A percentile compares a stretch with the other conserved stretches of the same genome.
Conservation (phyloP, 2,888 invertebrate genomes). For the Hypselothyrea guttata region DNA sequence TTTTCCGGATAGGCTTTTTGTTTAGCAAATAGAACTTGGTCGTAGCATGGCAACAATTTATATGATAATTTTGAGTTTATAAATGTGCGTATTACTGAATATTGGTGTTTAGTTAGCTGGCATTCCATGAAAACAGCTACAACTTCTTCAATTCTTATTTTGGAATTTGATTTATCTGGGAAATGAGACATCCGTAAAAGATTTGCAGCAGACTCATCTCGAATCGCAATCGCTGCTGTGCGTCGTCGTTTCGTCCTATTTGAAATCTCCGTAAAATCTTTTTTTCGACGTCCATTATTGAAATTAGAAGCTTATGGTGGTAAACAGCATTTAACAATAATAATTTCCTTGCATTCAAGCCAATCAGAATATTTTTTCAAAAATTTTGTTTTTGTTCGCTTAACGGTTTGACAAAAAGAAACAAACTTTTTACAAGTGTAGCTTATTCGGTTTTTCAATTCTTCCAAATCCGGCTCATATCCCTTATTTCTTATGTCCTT, state of each 20-base stretch:
- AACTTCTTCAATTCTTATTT: conserved; percentile 9
- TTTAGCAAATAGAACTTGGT: conserved; percentile 21
- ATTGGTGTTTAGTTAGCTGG: conserved; percentile 4
- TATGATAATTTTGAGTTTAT: conserved; percentile 5
- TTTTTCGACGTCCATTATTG: conserved; percentile 17
- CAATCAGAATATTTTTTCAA: background rate
- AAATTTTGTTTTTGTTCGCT: too few species aligned
- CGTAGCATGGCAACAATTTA: conserved; percentile 8
- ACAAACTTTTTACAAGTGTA: background rate
- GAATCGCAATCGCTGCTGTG: conserved; percentile 20
- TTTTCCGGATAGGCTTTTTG: conserved; percentile 30
- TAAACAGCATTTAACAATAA: conserved; percentile 2
- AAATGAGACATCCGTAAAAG: conserved; percentile 15
- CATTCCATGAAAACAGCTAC: conserved; percentile 13
- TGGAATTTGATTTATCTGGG: conserved; percentile 6
- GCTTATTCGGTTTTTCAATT: background rate
- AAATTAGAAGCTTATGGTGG: conserved; percentile 8
- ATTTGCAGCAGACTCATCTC: conserved; percentile 27
- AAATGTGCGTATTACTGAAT: conserved; percentile 3
- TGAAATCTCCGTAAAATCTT: conserved; percentile 15
- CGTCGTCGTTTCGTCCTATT: conserved; percentile 23
- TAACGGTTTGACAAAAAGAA: too few species aligned
- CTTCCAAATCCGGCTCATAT: too few species aligned
- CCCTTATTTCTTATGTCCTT: too few species aligned
- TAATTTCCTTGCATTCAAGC: conserved; percentile 4